Percentiles rank a stretch among this genome's conserved stretches.
Conservation (phyloP, 2,797 vertebrate species). For the Falco rusticolus region DNA sequence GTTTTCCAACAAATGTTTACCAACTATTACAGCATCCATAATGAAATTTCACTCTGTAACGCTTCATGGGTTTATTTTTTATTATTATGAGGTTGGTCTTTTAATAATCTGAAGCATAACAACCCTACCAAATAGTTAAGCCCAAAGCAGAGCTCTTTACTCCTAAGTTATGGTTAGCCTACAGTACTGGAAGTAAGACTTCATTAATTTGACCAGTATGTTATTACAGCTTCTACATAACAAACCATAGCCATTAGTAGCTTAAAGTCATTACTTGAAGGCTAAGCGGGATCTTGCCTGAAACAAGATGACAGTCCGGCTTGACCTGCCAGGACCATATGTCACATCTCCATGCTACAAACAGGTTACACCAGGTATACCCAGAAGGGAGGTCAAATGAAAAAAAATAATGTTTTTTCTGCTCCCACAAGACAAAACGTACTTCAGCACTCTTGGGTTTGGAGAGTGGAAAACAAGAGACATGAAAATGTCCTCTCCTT, state of each 20-base stretch:
- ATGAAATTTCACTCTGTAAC: slow-evolving; percentile 27
- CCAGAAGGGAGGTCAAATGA: not conserved
- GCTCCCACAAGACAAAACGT: not conserved
- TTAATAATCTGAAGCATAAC: not conserved
- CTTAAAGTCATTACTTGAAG: not conserved
- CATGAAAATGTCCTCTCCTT: not conserved
- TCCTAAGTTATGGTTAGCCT: not conserved
- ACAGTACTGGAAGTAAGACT: slow-evolving; percentile 1
- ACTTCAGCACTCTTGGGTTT: not conserved
- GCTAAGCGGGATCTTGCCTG: not conserved
- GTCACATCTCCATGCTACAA: not conserved
- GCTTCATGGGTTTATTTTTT: not conserved
- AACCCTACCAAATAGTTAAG: not conserved
- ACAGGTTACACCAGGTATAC: rapidly evolving
- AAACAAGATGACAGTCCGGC: not conserved
- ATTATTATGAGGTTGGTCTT: not conserved
- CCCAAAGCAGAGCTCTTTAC: not conserved
- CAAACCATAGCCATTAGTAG: slow-evolving; percentile 4
- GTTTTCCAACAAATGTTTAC: slow-evolving; percentile 50
- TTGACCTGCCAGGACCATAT: not conserved
- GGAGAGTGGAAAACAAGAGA: not conserved
- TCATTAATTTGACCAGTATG: not conserved
- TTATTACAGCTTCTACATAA: slow-evolving; percentile 10
- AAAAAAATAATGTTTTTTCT: not conserved
- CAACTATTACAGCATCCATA: slow-evolving; percentile 39